These are phyloP conservation scores for Eristalis intricaria DNA, from an alignment of 2,888 invertebrate species.

Conservation along the genomic window DNA sequence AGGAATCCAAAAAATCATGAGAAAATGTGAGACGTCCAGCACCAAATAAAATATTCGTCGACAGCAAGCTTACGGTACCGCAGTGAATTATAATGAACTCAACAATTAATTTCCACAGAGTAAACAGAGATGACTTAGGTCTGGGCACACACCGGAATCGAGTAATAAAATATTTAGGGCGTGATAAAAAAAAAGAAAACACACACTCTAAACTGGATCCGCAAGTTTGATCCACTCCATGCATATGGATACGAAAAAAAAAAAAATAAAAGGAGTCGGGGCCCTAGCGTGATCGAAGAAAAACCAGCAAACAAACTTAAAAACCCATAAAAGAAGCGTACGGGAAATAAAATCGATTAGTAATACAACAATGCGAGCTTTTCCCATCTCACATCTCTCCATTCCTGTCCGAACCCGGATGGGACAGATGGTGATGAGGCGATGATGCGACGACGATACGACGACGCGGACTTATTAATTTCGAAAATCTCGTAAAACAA, in stretches of 20 bases:
- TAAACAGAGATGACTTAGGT: background rate
- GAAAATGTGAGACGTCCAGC: background rate
- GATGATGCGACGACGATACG: too few species aligned
- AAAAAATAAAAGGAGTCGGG: background rate
- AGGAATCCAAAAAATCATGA: background rate
- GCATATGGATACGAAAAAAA: background rate
- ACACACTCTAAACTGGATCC: slow-evolving; percentile 22
- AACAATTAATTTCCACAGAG: slow-evolving; percentile 14
- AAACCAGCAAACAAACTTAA: slow-evolving; percentile 38
- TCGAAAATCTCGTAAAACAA: slow-evolving; percentile 38
- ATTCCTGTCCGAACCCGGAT: background rate
- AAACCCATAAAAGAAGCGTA: slow-evolving; percentile 18
- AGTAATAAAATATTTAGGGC: slow-evolving; percentile 40
- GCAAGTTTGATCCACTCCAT: background rate
- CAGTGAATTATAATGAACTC: slow-evolving; percentile 22
- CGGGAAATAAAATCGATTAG: slow-evolving; percentile 35
- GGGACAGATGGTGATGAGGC: background rate
- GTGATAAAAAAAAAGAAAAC: slow-evolving; percentile 18
- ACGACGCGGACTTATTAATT: slow-evolving; percentile 12
- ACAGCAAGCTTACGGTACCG: background rate
- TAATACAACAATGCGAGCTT: slow-evolving; percentile 21
- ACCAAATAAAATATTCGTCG: background rate
- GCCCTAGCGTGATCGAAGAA: background rate
- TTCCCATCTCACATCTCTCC: background rate
- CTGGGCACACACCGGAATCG: background rate